phyloP scores from a whole-genome alignment of 2,888 invertebrate species.

The Allophyes oxyacanthae region DNA sequence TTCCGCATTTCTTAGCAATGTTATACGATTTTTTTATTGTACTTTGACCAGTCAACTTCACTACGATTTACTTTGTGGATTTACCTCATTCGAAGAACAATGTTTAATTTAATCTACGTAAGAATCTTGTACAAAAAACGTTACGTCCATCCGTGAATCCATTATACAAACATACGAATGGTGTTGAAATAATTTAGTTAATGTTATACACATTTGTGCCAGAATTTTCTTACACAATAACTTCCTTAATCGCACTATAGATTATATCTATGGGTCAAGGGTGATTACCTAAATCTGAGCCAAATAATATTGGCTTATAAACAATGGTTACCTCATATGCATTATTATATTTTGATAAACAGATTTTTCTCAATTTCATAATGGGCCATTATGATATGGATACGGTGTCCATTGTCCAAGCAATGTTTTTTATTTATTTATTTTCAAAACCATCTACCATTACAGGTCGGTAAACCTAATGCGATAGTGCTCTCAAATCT shows the following conservation, averaged over 20 bases:
- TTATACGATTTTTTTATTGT: constrained; percentile 22
- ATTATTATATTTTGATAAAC: no score
- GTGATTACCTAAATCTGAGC: constrained; percentile 14
- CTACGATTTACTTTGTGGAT: constrained; percentile 7
- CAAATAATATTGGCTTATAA: constrained; percentile 26
- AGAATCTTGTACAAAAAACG: constrained; percentile 16
- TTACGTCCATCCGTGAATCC: background rate
- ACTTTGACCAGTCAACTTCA: constrained; percentile 31
- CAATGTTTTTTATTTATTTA: no score
- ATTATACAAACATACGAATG: constrained; percentile 10
- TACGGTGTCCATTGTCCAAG: no score
- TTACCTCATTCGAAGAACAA: constrained; percentile 20
- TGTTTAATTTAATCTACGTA: constrained; percentile 7
- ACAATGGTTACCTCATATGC: constrained; percentile 6
- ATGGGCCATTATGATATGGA: no score
- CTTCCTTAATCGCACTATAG: constrained; percentile 13
- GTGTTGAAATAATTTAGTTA: constrained; percentile 22
- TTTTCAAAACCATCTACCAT: no score
- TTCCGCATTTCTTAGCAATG: constrained; percentile 16
- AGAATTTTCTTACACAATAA: constrained; percentile 44
- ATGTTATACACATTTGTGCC: constrained; percentile 30
- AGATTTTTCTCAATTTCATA: no score
- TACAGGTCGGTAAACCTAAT: no score
- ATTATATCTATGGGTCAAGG: constrained; percentile 34
- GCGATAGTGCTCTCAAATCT: no score